Base-by-base conservation (phyloP, 2,113 vertebrate species). In the Cebus imitator region DNA sequence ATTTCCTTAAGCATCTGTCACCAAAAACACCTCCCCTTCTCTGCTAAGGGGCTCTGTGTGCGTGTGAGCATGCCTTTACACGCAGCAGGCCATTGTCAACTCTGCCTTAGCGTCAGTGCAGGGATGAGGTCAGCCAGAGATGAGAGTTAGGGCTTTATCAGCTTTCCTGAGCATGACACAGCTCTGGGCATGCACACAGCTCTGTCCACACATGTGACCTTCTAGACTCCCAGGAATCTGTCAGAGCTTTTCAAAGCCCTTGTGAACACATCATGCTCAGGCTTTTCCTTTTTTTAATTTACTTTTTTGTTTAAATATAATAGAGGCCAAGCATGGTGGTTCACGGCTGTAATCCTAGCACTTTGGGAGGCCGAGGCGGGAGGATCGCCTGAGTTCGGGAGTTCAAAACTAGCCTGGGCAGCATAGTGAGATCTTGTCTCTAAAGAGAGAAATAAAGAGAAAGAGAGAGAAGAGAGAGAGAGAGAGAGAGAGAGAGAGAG, bases 21-120 rank as follows among this genome's bases (percentile, higher is more conserved):
- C 11, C 58, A 76, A 14, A 14, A 50, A 9, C 52, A 1, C 79
- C 58, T 8, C 2, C 16, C n/a, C 25, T n/a, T 9, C n/a, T 84
- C 66, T 64, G 45, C 87, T 17, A 1, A n/a, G 23, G 27, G n/a
- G 14, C 35, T 68, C 78, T 35, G 13, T 64, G 64, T 12, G 13
- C 1, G 0, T 61, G n/a, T 7, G 76, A 58, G 18, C 78, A 3
- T 11, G 23, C 7, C 57, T 57, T 30, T 1, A 10, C 32, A 35
- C 43, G 43, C 0, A 43, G n/a, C 20, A 3, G 18, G 27, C n/a
- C 5, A 9, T 2, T 11, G n/a, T 37, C 21, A 10, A 11, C 21
- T 52, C 21, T 8, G 21, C n/a, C 79, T 30, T 5, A 21, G 16
- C 45, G 1, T 16, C 45, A 48, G 30, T 8, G 0, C 13, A 4